Percentiles rank a stretch among this genome's conserved stretches.
Evolutionary conservation across 2,113 vertebrate species (phyloP).

Genomic region (Oenanthe melanoleuca): DNA sequence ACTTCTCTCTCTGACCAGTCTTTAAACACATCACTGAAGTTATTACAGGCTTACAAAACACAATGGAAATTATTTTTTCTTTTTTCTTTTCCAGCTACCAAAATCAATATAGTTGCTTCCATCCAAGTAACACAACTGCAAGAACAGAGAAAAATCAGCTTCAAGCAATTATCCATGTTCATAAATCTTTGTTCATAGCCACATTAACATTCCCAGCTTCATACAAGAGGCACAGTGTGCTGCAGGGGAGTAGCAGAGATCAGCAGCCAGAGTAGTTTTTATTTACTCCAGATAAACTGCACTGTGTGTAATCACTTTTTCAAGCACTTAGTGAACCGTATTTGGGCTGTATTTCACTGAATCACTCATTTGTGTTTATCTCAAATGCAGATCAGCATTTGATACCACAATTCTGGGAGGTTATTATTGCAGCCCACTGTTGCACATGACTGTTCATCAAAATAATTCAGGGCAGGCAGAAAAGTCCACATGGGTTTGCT

Average conservation of each 20-base stretch:
- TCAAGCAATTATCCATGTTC: background rate
- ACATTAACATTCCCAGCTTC: background rate
- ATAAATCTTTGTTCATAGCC: constrained; percentile 10
- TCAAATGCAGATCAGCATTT: background rate
- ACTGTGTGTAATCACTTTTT: background rate
- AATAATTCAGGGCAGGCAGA: background rate
- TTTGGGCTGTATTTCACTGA: background rate
- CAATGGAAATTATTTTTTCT: background rate
- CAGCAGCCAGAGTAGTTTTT: background rate
- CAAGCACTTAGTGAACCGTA: background rate
- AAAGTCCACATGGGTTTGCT: background rate
- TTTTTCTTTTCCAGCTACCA: background rate
- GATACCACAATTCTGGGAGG: background rate
- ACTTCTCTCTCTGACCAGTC: background rate
- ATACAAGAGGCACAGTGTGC: background rate
- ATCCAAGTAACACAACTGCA: background rate
- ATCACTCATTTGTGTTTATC: background rate
- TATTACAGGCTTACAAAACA: background rate
- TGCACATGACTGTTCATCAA: background rate
- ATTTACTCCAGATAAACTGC: background rate
- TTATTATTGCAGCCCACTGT: background rate
- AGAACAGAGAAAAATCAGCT: background rate
- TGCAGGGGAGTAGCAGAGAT: background rate
- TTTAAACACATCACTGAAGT: background rate
- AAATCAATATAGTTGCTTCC: background rate